Percentiles rank a stretch among this genome's conserved stretches.
Evolutionary conservation across 2,113 vertebrate genomes (phyloP).

Genomic region (Proteles cristata): DNA sequence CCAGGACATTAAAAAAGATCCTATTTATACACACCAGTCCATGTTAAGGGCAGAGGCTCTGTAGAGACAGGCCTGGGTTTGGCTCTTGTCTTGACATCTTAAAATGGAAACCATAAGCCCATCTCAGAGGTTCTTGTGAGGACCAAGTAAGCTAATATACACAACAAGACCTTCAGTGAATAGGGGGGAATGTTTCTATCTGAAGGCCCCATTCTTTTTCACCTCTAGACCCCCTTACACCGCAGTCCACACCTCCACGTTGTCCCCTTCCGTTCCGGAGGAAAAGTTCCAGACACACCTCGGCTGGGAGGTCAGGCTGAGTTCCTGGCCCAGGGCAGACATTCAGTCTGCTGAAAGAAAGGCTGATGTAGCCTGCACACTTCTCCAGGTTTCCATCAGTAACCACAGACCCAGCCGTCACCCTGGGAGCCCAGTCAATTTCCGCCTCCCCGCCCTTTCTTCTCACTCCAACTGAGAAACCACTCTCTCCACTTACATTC

Average conservation of each 20-base stretch:
- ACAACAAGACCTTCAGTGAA: background rate
- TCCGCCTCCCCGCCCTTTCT: constrained; percentile 63
- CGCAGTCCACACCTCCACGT: background rate
- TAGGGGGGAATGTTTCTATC: background rate
- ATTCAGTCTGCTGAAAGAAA: constrained; percentile 63
- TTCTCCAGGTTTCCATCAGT: constrained; percentile 65
- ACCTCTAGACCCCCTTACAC: background rate
- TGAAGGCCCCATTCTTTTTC: background rate
- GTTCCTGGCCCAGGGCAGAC: constrained; percentile 56
- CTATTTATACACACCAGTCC: background rate
- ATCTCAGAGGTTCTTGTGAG: background rate
- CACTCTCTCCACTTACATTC: constrained; percentile 49
- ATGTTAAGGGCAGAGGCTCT: background rate
- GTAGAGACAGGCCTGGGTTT: constrained; percentile 1
- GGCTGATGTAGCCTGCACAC: constrained; percentile 52
- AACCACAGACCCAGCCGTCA: constrained; percentile 62
- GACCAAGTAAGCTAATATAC: background rate
- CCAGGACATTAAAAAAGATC: constrained; percentile 30
- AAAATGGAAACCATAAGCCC: background rate
- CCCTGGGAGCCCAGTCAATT: constrained; percentile 40
- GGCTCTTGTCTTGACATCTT: background rate
- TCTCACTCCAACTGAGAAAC: constrained; percentile 72
- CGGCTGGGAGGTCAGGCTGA: constrained; percentile 49
- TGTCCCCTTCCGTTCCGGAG: background rate
- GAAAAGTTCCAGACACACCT: constrained; percentile 15